Conservation (phyloP, 2,888 invertebrate genomes). For the Vandiemenella viatica region DNA sequence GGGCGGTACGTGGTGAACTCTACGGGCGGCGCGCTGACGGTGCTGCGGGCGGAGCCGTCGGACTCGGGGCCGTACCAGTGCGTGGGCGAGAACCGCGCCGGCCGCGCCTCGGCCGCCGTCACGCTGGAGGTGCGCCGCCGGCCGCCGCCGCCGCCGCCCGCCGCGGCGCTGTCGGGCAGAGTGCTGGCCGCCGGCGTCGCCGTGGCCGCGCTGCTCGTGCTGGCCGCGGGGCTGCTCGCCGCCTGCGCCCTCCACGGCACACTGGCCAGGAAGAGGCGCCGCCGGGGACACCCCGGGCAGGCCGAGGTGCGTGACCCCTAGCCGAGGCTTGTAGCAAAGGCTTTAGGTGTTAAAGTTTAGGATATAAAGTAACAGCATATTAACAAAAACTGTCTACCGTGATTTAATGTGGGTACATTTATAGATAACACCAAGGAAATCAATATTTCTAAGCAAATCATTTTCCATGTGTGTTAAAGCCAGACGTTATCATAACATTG, state of each 20-base stretch:
- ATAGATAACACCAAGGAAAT: too few relatives aligned
- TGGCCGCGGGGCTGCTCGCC: slow-evolving; percentile 48
- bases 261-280: slow-evolving; percentile 50
- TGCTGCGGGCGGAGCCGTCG: slow-evolving; percentile 53
- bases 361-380: too few relatives aligned
- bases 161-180: slow-evolving; percentile 39
- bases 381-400: too few relatives aligned
- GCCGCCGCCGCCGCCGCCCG: slow-evolving; percentile 15
- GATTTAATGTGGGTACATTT: too few relatives aligned
- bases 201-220: slow-evolving; percentile 48
- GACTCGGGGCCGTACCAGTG: slow-evolving; percentile 66
- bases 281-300: slow-evolving; percentile 26
- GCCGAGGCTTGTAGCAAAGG: too few relatives aligned
- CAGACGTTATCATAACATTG: too few relatives aligned
- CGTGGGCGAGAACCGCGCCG: slow-evolving; percentile 66
- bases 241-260: slow-evolving; percentile 44
- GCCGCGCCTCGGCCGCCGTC: slow-evolving; percentile 56
- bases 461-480: too few relatives aligned
- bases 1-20: slow-evolving; percentile 43
- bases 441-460: too few relatives aligned
- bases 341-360: too few relatives aligned
- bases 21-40: slow-evolving; percentile 55
- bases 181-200: slow-evolving; percentile 50
- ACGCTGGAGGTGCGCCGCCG: slow-evolving; percentile 43
- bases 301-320: too few relatives aligned